These are phyloP conservation scores for Listronotus oregonensis DNA, from an alignment of 1,140 invertebrate genomes.

Conservation along the genomic window DNA sequence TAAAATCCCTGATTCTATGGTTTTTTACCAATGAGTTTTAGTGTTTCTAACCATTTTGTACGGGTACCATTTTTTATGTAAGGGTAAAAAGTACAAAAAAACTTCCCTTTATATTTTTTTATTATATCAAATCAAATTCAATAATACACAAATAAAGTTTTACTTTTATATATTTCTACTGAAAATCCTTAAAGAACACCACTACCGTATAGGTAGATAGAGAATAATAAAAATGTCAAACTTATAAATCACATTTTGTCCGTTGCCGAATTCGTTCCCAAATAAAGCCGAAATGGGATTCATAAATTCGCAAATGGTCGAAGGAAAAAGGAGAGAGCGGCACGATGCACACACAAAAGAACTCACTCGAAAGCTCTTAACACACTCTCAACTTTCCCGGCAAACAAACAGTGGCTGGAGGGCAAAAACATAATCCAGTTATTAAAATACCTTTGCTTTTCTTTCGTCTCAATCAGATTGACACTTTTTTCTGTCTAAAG, in stretches of 20 bases:
- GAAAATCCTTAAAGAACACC: no score
- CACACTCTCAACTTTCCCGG: conserved; percentile 5
- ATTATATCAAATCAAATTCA: no score
- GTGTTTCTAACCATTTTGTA: no score
- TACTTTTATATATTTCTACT: no score
- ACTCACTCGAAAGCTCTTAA: conserved; percentile 6
- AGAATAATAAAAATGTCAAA: conserved; percentile 11
- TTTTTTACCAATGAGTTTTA: no score
- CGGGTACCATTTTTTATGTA: no score
- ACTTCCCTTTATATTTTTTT: no score
- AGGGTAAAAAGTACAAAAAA: no score
- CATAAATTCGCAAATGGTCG: conserved; percentile 16
- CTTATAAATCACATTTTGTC: conserved; percentile 14
- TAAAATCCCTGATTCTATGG: no score
- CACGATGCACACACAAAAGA: background rate
- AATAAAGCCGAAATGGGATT: conserved; percentile 7
- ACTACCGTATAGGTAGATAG: no score
- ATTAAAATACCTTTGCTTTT: conserved; percentile 18
- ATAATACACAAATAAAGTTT: no score
- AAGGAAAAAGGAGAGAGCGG: background rate
- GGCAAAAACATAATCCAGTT: conserved; percentile 21
- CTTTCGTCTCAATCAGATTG: conserved; percentile 14
- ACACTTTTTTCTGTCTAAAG: conserved; percentile 14
- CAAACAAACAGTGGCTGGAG: conserved; percentile 16
- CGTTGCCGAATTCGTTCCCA: background rate